Percentiles rank a stretch among this genome's conserved stretches.
Conservation (phyloP, 2,113 vertebrate genomes). For the Zapornia atra region DNA sequence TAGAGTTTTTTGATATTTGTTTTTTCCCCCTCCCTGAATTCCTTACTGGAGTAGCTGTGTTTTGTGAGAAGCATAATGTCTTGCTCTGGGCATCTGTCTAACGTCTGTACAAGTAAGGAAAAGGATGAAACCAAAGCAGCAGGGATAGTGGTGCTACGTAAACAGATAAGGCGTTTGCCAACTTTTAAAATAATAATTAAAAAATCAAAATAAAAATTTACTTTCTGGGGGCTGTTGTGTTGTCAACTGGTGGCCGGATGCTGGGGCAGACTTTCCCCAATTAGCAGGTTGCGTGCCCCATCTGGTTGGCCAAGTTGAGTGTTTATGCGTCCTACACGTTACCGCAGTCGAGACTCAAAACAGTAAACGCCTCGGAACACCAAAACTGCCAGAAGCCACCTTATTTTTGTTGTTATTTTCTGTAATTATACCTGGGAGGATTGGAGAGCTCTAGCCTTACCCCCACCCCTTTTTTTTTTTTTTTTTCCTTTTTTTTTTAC, state of each 20-base stretch:
- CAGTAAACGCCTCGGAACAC: background rate
- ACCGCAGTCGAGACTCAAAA: conserved; percentile 29
- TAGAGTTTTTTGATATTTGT: background rate
- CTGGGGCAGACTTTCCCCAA: background rate
- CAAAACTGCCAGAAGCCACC: conserved; percentile 38
- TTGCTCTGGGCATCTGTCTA: background rate
- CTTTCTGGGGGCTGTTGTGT: background rate
- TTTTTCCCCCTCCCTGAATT: background rate
- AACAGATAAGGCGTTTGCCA: background rate
- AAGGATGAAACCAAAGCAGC: background rate
- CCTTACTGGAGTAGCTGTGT: background rate
- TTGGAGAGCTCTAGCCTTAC: background rate
- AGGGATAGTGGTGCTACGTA: background rate
- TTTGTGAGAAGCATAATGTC: background rate
- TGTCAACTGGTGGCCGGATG: background rate
- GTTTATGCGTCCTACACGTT: background rate
- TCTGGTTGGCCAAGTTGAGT: background rate
- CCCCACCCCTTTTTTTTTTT: background rate
- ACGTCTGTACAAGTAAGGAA: background rate
- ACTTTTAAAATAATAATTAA: background rate
- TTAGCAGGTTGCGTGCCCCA: background rate
- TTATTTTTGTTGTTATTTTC: conserved; percentile 50
- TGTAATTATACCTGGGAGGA: conserved; percentile 42
- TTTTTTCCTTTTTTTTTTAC: background rate
- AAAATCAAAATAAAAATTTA: background rate